phyloP scores from a whole-genome alignment of 2,888 invertebrate species.

The Coronaproctus castanopsis region DNA sequence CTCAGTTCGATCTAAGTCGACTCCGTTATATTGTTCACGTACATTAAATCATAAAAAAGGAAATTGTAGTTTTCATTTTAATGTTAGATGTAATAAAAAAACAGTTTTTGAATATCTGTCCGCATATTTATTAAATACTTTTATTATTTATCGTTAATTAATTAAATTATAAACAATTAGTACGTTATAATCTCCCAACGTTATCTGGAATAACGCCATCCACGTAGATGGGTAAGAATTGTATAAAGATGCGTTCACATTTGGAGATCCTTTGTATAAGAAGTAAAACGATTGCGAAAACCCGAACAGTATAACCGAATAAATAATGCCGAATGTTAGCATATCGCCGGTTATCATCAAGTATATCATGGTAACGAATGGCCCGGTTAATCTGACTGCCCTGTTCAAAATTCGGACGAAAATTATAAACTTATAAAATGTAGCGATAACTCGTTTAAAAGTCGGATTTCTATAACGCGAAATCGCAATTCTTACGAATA shows the following conservation, averaged over 20 bases:
- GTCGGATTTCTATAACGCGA: too few species aligned
- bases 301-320: conserved; percentile 78
- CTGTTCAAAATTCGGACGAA: conserved; percentile 34
- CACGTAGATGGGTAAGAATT: conserved; percentile 75
- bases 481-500: too few species aligned
- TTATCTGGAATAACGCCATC: conserved; percentile 96
- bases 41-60: too few species aligned
- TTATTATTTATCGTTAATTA: too few species aligned
- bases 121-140: too few species aligned
- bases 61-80: too few species aligned
- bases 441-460: too few species aligned
- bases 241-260: conserved; percentile 58
- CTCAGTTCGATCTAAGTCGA: too few species aligned
- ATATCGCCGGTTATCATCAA: conserved; percentile 98
- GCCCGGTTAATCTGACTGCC: conserved; percentile 83
- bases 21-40: too few species aligned
- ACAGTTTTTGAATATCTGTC: too few species aligned
- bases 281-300: conserved; percentile 93
- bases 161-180: too few species aligned
- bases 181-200: conserved; percentile 93
- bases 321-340: conserved; percentile 95
- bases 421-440: neutral
- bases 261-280: conserved; percentile 74
- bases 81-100: too few species aligned
- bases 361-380: conserved; percentile 98